These are phyloP conservation scores for Cydia fagiglandana DNA, from an alignment of 1,140 invertebrate genomes.

Conservation along the genomic window DNA sequence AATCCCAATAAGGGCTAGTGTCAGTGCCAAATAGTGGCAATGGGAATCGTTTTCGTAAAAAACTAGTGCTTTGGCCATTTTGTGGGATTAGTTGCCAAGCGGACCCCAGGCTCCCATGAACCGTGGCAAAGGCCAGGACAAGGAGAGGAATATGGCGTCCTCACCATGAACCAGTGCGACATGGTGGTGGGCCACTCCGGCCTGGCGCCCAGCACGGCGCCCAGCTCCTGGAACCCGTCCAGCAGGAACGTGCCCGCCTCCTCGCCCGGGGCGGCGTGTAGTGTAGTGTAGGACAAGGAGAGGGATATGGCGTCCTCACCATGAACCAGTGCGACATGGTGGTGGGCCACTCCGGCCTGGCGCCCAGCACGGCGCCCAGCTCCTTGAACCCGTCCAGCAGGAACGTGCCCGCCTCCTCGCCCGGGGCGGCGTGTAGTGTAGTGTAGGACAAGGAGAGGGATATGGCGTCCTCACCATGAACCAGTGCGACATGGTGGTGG, in stretches of 20 bases:
- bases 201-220: slow-evolving; percentile 22
- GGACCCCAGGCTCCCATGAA: too few relatives aligned
- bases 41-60: too few relatives aligned
- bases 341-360: slow-evolving; percentile 34
- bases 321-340: slow-evolving; percentile 33
- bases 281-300: too few relatives aligned
- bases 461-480: slow-evolving; percentile 21
- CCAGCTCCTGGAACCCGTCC: slow-evolving; percentile 36
- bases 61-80: too few relatives aligned
- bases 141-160: too few relatives aligned
- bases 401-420: slow-evolving; percentile 34
- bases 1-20: too few relatives aligned
- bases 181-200: slow-evolving; percentile 34
- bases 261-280: slow-evolving; percentile 37
- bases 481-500: slow-evolving; percentile 28
- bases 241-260: slow-evolving; percentile 28
- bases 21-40: too few relatives aligned
- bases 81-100: too few relatives aligned
- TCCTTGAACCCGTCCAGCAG: slow-evolving; percentile 37
- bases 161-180: slow-evolving; percentile 35
- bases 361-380: slow-evolving; percentile 33
- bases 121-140: too few relatives aligned
- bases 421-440: slow-evolving; percentile 42
- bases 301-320: slow-evolving; percentile 9
- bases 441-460: too few relatives aligned